Conservation (phyloP, 53 echinoderm and acorn worm species). For the Crossaster papposus region DNA sequence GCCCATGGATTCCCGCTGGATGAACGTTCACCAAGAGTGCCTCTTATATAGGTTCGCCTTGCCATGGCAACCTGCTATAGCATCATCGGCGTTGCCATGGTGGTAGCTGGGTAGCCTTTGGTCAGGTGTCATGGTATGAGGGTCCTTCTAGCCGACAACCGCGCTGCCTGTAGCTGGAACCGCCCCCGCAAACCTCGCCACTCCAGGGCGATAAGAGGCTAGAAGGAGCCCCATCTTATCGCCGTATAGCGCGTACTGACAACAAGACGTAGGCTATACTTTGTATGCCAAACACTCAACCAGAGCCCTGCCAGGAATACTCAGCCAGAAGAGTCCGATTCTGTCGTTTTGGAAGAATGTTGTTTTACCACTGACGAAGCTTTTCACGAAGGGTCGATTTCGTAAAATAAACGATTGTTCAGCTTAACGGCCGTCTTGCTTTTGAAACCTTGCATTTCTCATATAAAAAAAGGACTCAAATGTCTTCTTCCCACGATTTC, state of each 20-base stretch:
- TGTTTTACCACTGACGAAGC: not conserved
- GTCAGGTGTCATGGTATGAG: conserved; percentile 30
- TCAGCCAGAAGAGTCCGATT: not conserved
- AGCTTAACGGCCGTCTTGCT: not conserved
- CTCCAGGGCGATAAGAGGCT: not conserved
- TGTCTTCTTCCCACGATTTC: too few species aligned
- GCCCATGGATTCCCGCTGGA: not conserved
- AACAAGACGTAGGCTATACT: conserved; percentile 44
- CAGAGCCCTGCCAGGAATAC: not conserved
- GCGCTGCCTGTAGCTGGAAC: not conserved
- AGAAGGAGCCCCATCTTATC: not conserved
- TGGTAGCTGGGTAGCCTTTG: not conserved
- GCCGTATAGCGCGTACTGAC: conserved; percentile 3
- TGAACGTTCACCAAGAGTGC: not conserved
- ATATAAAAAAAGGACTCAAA: not conserved
- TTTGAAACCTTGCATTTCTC: not conserved
- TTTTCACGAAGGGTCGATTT: not conserved
- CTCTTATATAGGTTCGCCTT: not conserved
- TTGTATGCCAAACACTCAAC: conserved; percentile 46
- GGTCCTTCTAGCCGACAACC: not conserved
- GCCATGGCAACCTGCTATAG: conserved; percentile 22
- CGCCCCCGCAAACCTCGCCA: not conserved
- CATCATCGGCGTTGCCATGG: conserved; percentile 39
- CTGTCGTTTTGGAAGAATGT: not conserved
- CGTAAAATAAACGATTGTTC: not conserved